These are phyloP conservation scores for Euzetes globulus DNA, from an alignment of 2,888 invertebrate species.

Conservation along the genomic window DNA sequence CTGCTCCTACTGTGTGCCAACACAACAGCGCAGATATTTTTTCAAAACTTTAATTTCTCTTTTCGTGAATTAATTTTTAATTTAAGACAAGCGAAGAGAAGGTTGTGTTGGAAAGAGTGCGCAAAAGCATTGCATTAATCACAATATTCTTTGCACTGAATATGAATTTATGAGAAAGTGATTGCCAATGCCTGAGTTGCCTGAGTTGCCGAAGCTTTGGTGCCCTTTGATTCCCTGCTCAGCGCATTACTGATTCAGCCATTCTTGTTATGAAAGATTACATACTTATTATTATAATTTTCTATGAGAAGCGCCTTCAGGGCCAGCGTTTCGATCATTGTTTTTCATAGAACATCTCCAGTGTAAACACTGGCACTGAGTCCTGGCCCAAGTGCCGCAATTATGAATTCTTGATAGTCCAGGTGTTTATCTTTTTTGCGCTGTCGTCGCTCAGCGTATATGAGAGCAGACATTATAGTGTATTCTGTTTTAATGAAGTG, in stretches of 20 bases:
- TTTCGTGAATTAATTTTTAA: conserved; percentile 13
- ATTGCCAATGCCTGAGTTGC: neutral
- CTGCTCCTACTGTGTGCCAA: conserved; percentile 11
- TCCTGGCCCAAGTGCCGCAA: neutral
- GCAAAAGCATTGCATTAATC: conserved; percentile 7
- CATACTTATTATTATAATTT: conserved; percentile 6
- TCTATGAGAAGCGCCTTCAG: conserved; percentile 17
- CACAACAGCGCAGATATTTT: neutral
- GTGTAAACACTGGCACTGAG: conserved; percentile 9
- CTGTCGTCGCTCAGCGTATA: conserved; percentile 23
- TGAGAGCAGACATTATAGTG: conserved; percentile 5
- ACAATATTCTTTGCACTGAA: neutral
- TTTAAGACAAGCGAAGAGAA: conserved; percentile 1
- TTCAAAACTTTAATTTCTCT: conserved; percentile 4
- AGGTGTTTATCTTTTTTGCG: conserved; percentile 24
- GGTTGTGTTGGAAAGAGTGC: neutral
- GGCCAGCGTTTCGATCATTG: conserved; percentile 19
- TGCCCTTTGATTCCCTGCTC: neutral
- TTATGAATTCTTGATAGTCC: conserved; percentile 4
- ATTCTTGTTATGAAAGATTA: conserved; percentile 3
- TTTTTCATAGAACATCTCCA: neutral
- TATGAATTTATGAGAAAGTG: neutral
- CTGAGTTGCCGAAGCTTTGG: neutral
- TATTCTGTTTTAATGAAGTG: conserved; percentile 24
- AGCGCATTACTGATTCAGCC: neutral